Evolutionary conservation across 2,888 invertebrate genomes (phyloP).

Genomic region (Drosophila meridiana): DNA sequence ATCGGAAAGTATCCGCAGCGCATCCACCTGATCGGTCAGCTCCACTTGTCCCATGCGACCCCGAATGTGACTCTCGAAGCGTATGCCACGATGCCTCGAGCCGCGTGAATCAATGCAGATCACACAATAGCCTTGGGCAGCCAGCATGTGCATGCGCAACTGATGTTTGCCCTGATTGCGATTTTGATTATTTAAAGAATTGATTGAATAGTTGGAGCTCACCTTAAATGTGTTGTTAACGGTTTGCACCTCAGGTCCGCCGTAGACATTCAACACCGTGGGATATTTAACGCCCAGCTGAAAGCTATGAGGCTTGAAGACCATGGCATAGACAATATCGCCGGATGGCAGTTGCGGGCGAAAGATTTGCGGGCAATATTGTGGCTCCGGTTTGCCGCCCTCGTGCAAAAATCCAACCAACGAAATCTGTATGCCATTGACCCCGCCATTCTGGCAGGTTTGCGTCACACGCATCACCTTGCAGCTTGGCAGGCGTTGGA

Average conservation of each 20-base stretch:
- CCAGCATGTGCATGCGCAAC: constrained; percentile 96
- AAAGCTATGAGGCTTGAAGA: constrained; percentile 93
- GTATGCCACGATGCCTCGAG: constrained; percentile 95
- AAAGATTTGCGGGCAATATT: constrained; percentile 90
- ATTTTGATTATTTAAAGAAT: not conserved
- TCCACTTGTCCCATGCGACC: constrained; percentile 97
- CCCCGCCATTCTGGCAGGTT: constrained; percentile 87
- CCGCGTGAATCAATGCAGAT: constrained; percentile 98
- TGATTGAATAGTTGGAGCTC: constrained; percentile 11
- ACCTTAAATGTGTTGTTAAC: constrained; percentile 98
- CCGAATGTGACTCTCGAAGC: constrained; percentile 96
- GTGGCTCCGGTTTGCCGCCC: constrained; percentile 87
- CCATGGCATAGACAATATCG: constrained; percentile 92
- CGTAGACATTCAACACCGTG: constrained; percentile 98
- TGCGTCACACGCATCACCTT: constrained; percentile 90
- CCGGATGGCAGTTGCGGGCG: constrained; percentile 89
- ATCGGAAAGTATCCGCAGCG: constrained; percentile 93
- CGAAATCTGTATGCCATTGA: constrained; percentile 89
- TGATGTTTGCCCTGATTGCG: constrained; percentile 92
- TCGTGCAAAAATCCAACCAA: constrained; percentile 90
- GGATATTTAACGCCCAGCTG: constrained; percentile 89
- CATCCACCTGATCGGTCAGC: constrained; percentile 97
- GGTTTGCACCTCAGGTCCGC: constrained; percentile 98
- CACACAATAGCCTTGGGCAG: constrained; percentile 98
- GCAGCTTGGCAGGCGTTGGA: constrained; percentile 92